phyloP scores from a whole-genome alignment of 2,888 invertebrate genomes.

The Phlogophora meticulosa region DNA sequence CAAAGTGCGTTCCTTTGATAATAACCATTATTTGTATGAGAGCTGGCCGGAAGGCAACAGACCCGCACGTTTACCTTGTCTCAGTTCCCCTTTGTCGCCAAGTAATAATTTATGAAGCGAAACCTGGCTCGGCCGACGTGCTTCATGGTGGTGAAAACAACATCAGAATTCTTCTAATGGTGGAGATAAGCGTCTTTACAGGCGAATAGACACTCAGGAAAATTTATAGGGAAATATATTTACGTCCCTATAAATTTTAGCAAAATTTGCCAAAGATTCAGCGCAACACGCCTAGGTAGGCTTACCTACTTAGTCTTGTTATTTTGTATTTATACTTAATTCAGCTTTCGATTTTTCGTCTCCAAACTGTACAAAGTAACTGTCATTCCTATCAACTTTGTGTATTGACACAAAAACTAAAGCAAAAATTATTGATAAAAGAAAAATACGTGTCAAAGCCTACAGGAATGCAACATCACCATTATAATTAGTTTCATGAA shows the following conservation, averaged over 20 bases:
- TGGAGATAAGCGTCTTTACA: conserved; percentile 36
- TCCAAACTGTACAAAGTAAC: too few species aligned
- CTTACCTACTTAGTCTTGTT: conserved; percentile 15
- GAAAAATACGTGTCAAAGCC: background rate
- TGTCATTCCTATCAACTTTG: too few species aligned
- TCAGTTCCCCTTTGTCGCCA: conserved; percentile 27
- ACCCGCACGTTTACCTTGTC: conserved; percentile 27
- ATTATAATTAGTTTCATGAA: conserved; percentile 32
- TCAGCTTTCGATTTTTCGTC: background rate
- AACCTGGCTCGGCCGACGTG: conserved; percentile 9
- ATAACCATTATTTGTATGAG: too few species aligned
- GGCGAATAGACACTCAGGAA: background rate
- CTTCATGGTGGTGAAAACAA: conserved; percentile 25
- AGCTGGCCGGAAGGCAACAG: conserved; percentile 8
- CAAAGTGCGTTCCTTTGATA: conserved; percentile 28
- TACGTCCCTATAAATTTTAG: conserved; percentile 14
- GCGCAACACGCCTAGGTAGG: background rate
- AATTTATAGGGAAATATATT: conserved; percentile 3
- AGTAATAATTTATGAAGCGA: conserved; percentile 33
- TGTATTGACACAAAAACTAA: background rate
- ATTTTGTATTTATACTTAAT: conserved; percentile 2
- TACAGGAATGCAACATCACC: conserved; percentile 1
- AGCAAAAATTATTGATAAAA: background rate
- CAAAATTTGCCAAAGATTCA: conserved; percentile 19
- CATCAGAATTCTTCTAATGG: conserved; percentile 33